Base-by-base conservation (phyloP, 1,140 invertebrate genomes). In the Bombus sylvicola region DNA sequence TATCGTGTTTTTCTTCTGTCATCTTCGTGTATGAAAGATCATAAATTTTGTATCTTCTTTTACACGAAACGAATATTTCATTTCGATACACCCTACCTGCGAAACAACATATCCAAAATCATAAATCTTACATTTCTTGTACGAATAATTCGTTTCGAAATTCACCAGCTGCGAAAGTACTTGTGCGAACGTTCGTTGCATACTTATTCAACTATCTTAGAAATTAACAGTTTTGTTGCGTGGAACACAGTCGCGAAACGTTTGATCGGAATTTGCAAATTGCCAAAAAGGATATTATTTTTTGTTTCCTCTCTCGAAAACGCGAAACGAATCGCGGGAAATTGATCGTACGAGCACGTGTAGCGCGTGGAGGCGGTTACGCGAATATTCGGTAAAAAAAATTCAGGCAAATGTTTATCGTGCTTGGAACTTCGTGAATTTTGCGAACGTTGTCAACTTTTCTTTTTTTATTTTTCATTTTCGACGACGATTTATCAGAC, bases 131-230 rank as follows among this genome's bases (percentile, higher is more conserved):
- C 18, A 6, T 53, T 53, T 22, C 15, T 53, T 6, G 47, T 22
- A 22, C 18, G 47, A 22, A n/a, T 62, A 31, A 28, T 25, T 69
- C 68, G 72, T 22, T 34, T 53, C 31, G 18, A 53, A 68, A 34
- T 37, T 53, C 77, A 68, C 64, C 77, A 79, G 41, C 13, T 25
- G 18, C 15, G 64, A 80, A 53, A 47, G 64, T 80, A 53, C 78
- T 69, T 22, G 78, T 39, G 25, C 64, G 64, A 80, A 39, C 37
- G 2, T 78, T 47, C 15, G 18, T 15, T 15, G 22, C 64, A 53
- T 79, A 80, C 28, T 64, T 69, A 53, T 80, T n/a, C 28, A 28
- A 62, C 41, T 79, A 79, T 25, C 77, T 79, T 79, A 79, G 47
- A 31, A 41, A 68, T 68, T 79, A 78, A n/a, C 22, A 43, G 41